Percentiles rank a stretch among this genome's conserved stretches.
phyloP scores from a whole-genome alignment of 2,888 invertebrate species.

The Athripsodes cinereus region DNA sequence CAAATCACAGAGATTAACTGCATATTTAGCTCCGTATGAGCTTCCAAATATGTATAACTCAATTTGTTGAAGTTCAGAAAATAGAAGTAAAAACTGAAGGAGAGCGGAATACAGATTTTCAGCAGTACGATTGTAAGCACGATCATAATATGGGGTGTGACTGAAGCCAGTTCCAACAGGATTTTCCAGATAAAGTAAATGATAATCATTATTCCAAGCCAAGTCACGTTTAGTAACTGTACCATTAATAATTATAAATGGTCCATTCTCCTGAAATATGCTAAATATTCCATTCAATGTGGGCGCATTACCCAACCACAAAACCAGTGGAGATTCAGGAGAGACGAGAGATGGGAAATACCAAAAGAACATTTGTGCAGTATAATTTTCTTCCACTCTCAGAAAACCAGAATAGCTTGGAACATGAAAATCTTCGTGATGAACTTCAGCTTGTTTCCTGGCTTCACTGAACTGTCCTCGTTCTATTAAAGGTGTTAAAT shows the following conservation, averaged over 20 bases:
- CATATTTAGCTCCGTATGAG: slow-evolving; percentile 76
- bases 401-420: slow-evolving; percentile 2
- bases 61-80: slow-evolving; percentile 65
- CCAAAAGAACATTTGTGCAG: slow-evolving; percentile 89
- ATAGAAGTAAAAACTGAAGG: slow-evolving; percentile 77
- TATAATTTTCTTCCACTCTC: slow-evolving; percentile 38
- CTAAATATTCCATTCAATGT: slow-evolving; percentile 75
- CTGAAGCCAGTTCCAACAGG: slow-evolving; percentile 91
- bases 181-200: slow-evolving; percentile 85
- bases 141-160: slow-evolving; percentile 68
- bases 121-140: slow-evolving; percentile 71
- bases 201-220: slow-evolving; percentile 74
- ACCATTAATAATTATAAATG: slow-evolving; percentile 39
- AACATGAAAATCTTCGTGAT: not conserved
- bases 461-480: not conserved
- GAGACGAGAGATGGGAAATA: slow-evolving; percentile 69
- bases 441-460: not conserved
- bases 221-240: slow-evolving; percentile 28
- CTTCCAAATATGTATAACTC: slow-evolving; percentile 87
- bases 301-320: slow-evolving; percentile 86
- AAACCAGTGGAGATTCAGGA: slow-evolving; percentile 54
- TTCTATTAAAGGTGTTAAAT: not conserved
- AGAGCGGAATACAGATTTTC: slow-evolving; percentile 70
- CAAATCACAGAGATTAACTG: slow-evolving; percentile 72
- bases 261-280: slow-evolving; percentile 80